Percentiles rank a stretch among this genome's conserved stretches.
Conservation (phyloP, 2,888 invertebrate genomes). For the Lasioglossum leucozonium region DNA sequence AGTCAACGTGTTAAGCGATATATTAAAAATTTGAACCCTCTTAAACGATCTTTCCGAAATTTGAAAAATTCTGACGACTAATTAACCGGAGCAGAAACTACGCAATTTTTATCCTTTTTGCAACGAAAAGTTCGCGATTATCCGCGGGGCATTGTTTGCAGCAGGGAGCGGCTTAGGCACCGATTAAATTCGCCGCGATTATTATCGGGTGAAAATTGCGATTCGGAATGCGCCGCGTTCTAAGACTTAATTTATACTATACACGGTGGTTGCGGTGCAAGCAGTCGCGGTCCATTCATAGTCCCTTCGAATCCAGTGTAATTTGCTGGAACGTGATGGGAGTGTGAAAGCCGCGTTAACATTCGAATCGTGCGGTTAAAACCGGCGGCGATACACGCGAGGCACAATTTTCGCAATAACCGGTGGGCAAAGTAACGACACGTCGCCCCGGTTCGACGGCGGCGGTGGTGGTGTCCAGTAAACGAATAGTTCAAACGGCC, state of each 20-base stretch:
- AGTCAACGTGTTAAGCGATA: too few relatives aligned
- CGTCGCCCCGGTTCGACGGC: too few relatives aligned
- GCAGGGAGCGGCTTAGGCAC: neutral
- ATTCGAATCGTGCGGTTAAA: slow-evolving; percentile 27
- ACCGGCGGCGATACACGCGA: slow-evolving; percentile 1
- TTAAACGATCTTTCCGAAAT: too few relatives aligned
- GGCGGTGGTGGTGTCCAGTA: too few relatives aligned
- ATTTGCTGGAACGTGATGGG: slow-evolving; percentile 44
- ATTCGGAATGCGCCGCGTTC: slow-evolving; percentile 29
- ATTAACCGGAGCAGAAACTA: too few relatives aligned
- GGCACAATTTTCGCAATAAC: slow-evolving; percentile 22
- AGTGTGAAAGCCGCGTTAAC: slow-evolving; percentile 47
- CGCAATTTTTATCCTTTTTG: too few relatives aligned
- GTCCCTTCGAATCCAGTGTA: slow-evolving; percentile 44
- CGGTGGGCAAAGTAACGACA: neutral
- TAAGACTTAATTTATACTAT: slow-evolving; percentile 41
- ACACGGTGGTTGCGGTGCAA: slow-evolving; percentile 30
- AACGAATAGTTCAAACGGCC: neutral
- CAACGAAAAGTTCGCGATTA: neutral
- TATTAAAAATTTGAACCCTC: neutral
- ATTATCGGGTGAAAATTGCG: slow-evolving; percentile 28
- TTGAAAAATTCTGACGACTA: neutral
- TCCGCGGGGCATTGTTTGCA: neutral
- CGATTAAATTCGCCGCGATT: neutral
- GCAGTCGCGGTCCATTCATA: slow-evolving; percentile 42